A percentile compares a stretch with the other conserved stretches of the same genome.
phyloP scores from a whole-genome alignment of 2,797 vertebrate genomes.

The Avahi laniger region DNA sequence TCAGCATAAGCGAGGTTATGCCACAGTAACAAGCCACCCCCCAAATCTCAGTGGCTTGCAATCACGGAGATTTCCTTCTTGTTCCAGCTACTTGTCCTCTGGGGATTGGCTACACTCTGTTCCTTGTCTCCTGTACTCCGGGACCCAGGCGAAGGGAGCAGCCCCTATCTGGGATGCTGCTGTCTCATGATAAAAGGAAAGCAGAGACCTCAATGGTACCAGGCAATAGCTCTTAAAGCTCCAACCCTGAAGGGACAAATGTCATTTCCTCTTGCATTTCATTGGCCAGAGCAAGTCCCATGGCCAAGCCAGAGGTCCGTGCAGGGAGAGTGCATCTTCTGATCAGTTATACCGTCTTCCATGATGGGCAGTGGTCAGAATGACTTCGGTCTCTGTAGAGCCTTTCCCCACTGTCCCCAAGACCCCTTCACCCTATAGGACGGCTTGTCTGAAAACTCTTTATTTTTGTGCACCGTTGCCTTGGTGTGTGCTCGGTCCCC shows the following conservation, averaged over 20 bases:
- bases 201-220: background rate
- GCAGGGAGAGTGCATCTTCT: background rate
- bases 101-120: background rate
- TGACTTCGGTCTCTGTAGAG: background rate
- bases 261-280: background rate
- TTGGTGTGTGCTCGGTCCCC: background rate
- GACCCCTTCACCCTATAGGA: background rate
- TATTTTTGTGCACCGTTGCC: background rate
- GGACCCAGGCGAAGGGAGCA: background rate
- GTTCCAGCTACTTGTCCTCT: background rate
- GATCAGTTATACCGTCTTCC: background rate
- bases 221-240: background rate
- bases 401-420: background rate
- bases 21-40: background rate
- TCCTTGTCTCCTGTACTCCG: background rate
- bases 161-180: background rate
- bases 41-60: background rate
- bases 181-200: background rate
- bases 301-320: background rate
- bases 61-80: background rate
- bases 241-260: background rate
- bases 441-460: background rate
- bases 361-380: background rate
- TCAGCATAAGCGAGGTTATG: background rate
- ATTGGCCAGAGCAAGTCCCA: background rate